These are phyloP conservation scores for Oscheius sp. DNA, from an alignment of 2,888 invertebrate species.

Conservation along the genomic window DNA sequence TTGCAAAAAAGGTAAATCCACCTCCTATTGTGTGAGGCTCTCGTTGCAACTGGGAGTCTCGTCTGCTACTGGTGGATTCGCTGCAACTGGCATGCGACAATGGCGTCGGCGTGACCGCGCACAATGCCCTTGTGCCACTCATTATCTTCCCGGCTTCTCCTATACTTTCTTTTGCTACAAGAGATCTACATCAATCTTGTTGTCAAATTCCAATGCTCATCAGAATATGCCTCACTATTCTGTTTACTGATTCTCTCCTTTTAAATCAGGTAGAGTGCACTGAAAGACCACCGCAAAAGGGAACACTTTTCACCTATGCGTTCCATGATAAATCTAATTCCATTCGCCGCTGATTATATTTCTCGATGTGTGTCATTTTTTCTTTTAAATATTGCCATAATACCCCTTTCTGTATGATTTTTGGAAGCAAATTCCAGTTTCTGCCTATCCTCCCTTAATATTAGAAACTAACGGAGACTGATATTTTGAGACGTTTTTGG, in stretches of 20 bases:
- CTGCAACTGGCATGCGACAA: conserved; percentile 31
- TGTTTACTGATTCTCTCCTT: too few species aligned
- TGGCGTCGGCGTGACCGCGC: conserved; percentile 27
- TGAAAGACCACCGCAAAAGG: background rate
- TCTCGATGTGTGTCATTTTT: background rate
- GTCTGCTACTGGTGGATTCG: conserved; percentile 17
- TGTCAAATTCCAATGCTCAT: background rate
- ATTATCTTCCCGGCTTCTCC: conserved; percentile 13
- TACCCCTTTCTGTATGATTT: too few species aligned
- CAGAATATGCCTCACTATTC: too few species aligned
- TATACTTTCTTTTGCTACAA: background rate
- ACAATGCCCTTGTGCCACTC: conserved; percentile 29
- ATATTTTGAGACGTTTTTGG: conserved; percentile 22
- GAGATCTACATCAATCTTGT: background rate
- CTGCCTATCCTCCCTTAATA: too few species aligned
- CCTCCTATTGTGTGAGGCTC: background rate
- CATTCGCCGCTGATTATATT: background rate
- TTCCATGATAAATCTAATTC: background rate
- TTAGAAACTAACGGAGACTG: too few species aligned
- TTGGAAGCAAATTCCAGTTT: too few species aligned
- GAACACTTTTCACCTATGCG: background rate
- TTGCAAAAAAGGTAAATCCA: too few species aligned
- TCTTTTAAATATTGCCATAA: too few species aligned
- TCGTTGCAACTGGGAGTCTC: conserved; percentile 13
- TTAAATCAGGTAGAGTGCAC: background rate